Evolutionary conservation across 2,888 invertebrate species (phyloP), one percentile per base, ranked within the genome.

Genomic region (Trimorus sp.): DNA sequence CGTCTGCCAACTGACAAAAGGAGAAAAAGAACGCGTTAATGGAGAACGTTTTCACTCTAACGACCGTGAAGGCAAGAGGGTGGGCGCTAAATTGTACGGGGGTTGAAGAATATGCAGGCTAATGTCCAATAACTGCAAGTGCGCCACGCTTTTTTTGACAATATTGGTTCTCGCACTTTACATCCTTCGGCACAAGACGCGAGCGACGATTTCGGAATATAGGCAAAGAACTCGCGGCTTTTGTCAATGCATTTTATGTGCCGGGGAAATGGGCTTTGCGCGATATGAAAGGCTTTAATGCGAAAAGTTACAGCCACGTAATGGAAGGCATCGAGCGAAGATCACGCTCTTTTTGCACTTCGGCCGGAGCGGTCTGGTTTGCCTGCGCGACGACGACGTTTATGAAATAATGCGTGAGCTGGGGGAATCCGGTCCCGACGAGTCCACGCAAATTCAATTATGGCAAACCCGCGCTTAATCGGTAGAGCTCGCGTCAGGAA

Each of bases 31-130:
- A 88, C 89, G 90, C 88, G 90, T 87, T 90, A 90, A 90, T 90
- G 90, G 88, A 89, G 89, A 89, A 88, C 89, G 88, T 90, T 90
- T 90, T 88, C 88, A 88, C 88, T 90, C 89, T 89, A 89, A 90
- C 89, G 89, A 90, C 86, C 89, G 84, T 84, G 49, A 85, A 87
- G 87, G 88, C 87, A 86, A 84, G 82, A 83, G 63, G 66, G 73
- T 7, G 74, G 75, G 62, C 78, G 60, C 75, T 58, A 77, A 75
- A 78, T 75, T 73, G 74, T 73, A 62, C 75, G 59, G 76, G 76
- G 73, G 76, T 66, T 78, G 76, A 79, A 70, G 68, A 69, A 79
- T 71, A 76, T 79, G 83, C 73, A 79, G 36, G 76, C 78, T 82
- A 82, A 82, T 78, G 75, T 78, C 68, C 74, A 82, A 79, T 82